phyloP scores from a whole-genome alignment of 2,888 invertebrate genomes.

The Nasonovia ribisnigri region DNA sequence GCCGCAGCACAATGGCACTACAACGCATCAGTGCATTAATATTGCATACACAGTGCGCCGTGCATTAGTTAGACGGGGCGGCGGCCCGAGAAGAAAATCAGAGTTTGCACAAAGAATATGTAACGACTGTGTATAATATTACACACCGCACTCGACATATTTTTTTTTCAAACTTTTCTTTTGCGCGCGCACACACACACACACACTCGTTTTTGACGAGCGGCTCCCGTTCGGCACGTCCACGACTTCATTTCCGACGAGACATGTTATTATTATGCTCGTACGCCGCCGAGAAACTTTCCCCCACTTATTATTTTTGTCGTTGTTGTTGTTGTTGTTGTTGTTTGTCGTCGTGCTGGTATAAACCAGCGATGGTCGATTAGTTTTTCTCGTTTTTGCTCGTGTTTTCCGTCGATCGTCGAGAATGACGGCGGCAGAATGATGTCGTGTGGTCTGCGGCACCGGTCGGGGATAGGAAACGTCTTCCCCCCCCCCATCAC shows the following conservation, averaged over 20 bases:
- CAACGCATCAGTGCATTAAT: slow-evolving; percentile 54
- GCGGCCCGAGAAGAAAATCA: not conserved
- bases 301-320: not conserved
- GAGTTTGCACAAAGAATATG: slow-evolving; percentile 3
- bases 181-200: not conserved
- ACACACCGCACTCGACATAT: not conserved
- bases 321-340: not conserved
- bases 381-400: no score
- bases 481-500: no score
- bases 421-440: no score
- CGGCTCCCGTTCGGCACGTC: not conserved
- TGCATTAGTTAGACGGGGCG: not conserved
- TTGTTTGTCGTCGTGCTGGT: not conserved
- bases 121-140: not conserved
- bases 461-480: no score
- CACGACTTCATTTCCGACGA: not conserved
- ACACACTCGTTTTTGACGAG: not conserved
- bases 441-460: no score
- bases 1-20: not conserved
- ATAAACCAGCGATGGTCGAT: not conserved
- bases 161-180: not conserved
- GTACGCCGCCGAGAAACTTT: not conserved
- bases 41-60: slow-evolving; percentile 59
- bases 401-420: no score
- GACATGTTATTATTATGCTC: not conserved